Conservation (phyloP, 2,113 vertebrate genomes). For the Cairina moschata region DNA sequence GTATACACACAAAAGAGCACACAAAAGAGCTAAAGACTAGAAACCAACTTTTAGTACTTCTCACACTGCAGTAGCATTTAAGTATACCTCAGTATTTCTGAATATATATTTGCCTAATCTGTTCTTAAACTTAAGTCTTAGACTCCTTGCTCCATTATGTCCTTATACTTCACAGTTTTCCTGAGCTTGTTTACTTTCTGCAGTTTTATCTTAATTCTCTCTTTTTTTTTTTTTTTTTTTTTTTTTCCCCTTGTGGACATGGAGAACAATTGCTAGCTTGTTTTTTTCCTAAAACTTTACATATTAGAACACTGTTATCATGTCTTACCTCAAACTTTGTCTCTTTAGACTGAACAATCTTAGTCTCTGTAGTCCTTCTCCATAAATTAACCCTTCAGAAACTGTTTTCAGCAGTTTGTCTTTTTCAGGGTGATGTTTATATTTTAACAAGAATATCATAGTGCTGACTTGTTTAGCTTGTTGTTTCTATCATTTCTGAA, state of each 20-base stretch:
- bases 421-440: not conserved
- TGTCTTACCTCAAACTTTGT: not conserved
- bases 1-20: not conserved
- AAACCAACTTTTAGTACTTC: not conserved
- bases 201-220: not conserved
- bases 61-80: not conserved
- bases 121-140: not conserved
- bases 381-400: not conserved
- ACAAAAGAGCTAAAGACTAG: not conserved
- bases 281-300: not conserved
- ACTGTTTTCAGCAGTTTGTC: not conserved
- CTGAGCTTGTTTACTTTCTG: not conserved
- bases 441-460: not conserved
- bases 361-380: not conserved
- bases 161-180: not conserved
- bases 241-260: not conserved
- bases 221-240: not conserved
- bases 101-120: not conserved
- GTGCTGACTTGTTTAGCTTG: not conserved
- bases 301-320: not conserved
- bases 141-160: not conserved
- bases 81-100: not conserved
- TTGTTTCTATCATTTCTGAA: not conserved
- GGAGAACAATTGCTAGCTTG: not conserved
- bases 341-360: not conserved